Evolutionary conservation across 1,140 invertebrate genomes (phyloP), one percentile per base, ranked within the genome.

Genomic region (Coptotermes formosanus): DNA sequence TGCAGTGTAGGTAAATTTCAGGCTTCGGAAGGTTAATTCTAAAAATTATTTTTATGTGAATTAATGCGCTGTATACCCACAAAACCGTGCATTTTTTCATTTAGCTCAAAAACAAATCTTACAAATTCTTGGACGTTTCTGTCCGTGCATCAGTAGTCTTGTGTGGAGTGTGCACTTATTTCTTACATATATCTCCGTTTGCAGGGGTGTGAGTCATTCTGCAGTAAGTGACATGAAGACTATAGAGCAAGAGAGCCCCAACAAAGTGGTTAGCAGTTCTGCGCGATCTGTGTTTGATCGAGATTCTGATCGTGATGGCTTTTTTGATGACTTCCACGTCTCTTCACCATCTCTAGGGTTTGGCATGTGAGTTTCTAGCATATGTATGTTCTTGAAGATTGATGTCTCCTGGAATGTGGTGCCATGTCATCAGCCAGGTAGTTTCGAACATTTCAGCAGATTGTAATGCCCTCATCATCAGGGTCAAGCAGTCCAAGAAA

Each of bases 161-260:
- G 52, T 19, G 19, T 4, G 3, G 7, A 2, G 14, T 12, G 52
- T 55, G 16, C 16, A 38, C 16, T 16, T 48, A 9, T 48, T 48
- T 48, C 9, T 12, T 48, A 9, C 9, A 21, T 21, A 0, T 55
- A 55, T 19, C 14, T 55, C 89, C 86, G 87, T 90, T 91, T n/a
- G 14, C 88, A 96, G 95, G 87, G 95, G 94, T 87, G 94, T 98
- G 64, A 97, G 97, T 88, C 98, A 99, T 92, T 99, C 97, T 19
- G 97, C 97, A 21, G 90, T 98, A 81, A 95, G 94, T 84, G 98
- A 99, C 89, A 99, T 99, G 97, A 94, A 96, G 89, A 94, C 94
- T 12, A 98, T 99, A 89, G 95, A 97, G 90, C 98, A 99, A 91
- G 96, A 96, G 89, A 93, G 92, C 81, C 91, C 92, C 64, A 86